phyloP scores from a whole-genome alignment of 2,113 vertebrate genomes.

The Caracal caracal region DNA sequence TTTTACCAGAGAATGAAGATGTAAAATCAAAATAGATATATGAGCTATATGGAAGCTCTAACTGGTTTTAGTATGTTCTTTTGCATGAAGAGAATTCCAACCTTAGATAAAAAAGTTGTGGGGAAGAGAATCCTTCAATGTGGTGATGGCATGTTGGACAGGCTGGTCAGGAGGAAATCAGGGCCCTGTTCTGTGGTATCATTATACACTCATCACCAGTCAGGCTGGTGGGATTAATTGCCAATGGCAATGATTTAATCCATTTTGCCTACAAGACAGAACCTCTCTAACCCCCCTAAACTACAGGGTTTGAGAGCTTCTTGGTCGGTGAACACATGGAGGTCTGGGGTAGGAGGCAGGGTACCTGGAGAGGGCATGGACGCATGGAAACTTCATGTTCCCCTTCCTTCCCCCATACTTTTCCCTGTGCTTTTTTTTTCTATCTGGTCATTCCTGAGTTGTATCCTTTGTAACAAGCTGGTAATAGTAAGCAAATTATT shows the following conservation, averaged over 20 bases:
- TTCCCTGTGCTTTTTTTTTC: not conserved
- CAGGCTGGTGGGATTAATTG: not conserved
- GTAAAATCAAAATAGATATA: not conserved
- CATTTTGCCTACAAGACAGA: not conserved
- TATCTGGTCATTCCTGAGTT: not conserved
- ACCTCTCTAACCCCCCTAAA: not conserved
- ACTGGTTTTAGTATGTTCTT: not conserved
- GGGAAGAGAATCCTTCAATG: not conserved
- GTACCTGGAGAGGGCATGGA: not conserved
- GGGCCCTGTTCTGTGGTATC: not conserved
- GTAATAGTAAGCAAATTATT: not conserved
- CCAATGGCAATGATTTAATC: not conserved
- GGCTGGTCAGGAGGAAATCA: no score
- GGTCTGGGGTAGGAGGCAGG: not conserved
- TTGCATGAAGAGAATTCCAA: not conserved
- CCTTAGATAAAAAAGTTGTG: not conserved
- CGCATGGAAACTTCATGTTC: not conserved
- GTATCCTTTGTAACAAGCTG: not conserved
- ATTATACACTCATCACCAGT: not conserved
- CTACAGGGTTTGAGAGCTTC: not conserved
- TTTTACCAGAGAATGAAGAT: not conserved
- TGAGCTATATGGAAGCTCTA: not conserved
- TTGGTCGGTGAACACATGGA: not conserved
- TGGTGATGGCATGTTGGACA: no score
- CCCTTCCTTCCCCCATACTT: not conserved